phyloP scores from a whole-genome alignment of 2,888 invertebrate species.

The Lysandra bellargus region DNA sequence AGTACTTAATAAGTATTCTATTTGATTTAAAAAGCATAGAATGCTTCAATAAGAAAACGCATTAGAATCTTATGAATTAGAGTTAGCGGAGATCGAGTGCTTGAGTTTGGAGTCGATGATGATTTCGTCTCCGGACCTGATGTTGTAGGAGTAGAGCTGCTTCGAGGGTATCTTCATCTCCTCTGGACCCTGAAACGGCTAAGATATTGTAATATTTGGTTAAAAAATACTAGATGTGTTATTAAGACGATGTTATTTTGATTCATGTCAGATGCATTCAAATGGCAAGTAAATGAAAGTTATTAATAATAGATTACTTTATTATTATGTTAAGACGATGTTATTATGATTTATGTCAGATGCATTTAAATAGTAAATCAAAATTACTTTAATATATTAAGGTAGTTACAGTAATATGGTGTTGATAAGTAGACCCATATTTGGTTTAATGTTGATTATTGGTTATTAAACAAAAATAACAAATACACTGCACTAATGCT shows the following conservation, averaged over 20 bases:
- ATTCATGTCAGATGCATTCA: too few relatives aligned
- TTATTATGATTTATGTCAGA: too few relatives aligned
- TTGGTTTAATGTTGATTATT: not conserved
- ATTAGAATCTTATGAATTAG: constrained; percentile 47
- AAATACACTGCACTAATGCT: too few relatives aligned
- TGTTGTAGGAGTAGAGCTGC: constrained; percentile 94
- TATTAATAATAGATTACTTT: too few relatives aligned
- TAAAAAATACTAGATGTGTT: not conserved
- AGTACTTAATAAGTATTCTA: not conserved
- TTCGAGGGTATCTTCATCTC: constrained; percentile 94
- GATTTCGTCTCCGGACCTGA: constrained; percentile 93
- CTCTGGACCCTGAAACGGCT: constrained; percentile 85
- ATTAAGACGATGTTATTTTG: not conserved
- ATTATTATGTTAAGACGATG: too few relatives aligned
- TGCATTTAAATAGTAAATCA: too few relatives aligned
- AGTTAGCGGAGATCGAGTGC: constrained; percentile 68
- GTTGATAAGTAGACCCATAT: not conserved
- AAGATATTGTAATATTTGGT: not conserved
- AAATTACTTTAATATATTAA: too few relatives aligned
- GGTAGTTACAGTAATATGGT: too few relatives aligned
- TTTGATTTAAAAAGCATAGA: not conserved
- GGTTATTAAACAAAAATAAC: too few relatives aligned
- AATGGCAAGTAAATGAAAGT: too few relatives aligned
- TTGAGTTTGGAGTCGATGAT: constrained; percentile 90
- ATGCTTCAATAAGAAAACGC: constrained; percentile 18